Evolutionary conservation across 2,113 vertebrate species (phyloP), one percentile per base, ranked within the genome.

Genomic region (Craseonycteris thonglongyai): DNA sequence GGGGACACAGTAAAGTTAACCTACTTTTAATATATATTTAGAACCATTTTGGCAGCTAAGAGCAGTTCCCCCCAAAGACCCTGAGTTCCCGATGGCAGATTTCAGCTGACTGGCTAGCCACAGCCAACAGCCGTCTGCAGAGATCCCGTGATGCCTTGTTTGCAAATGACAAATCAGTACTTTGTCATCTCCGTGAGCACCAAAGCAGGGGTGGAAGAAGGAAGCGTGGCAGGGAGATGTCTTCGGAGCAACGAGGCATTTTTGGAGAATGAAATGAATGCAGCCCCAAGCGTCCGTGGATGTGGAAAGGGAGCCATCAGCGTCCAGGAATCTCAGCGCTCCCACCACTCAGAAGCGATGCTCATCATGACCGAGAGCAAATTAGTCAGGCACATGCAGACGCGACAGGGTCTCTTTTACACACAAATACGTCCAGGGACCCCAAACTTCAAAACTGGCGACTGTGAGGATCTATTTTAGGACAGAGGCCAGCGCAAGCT

Each of bases 61-160:
- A 35, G 69, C 66, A 0, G 3, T 5, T 58, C 40, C 26, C 61
- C 3, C 21, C 42, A 56, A 56, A 45, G 35, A 51, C 71, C 49
- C 80, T 1, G 0, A 4, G 0, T 10, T 18, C 21, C 76, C 0
- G 0, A 33, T 0, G 1, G 19, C n/a, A 0, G 40, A 13, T 24
- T 3, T 54, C 42, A 5, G 68, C 78, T 1, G 56, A 4, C 33
- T 0, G 16, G 76, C 40, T 0, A 12, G 65, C 40, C 0, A 0
- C 15, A 0, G 4, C 11, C 42, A 16, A 2, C 40, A 0, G 33
- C 24, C 0, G 24, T 12, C 26, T 0, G 0, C 5, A 26, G 82
- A 51, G 2, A 7, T 0, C 51, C 51, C 2, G 82, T 4, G 10
- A 7, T 3, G 91, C 54, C 1, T 16, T 0, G 18, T 30, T 8